Conservation (phyloP, 2,113 vertebrate species). For the Phaethon lepturus region DNA sequence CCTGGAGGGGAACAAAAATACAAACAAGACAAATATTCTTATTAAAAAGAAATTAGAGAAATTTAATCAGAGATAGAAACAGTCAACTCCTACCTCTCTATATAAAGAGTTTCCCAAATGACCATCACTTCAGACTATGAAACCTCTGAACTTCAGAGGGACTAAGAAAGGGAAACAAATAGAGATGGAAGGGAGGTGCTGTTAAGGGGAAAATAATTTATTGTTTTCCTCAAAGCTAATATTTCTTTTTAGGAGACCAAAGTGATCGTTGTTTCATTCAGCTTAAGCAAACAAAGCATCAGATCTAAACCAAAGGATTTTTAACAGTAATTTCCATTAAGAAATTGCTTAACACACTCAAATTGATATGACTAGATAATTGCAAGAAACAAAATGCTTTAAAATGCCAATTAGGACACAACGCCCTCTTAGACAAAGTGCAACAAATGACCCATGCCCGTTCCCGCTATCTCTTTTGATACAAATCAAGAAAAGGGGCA, state of each 20-base stretch:
- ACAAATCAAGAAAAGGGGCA: accelerated
- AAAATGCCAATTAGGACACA: not conserved
- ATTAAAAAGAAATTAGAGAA: constrained; percentile 38
- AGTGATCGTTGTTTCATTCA: not conserved
- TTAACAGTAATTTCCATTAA: not conserved
- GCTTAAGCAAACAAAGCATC: not conserved
- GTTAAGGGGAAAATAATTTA: not conserved
- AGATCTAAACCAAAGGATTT: not conserved
- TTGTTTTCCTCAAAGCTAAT: not conserved
- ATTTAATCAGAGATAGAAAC: constrained; percentile 18
- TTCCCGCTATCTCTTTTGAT: not conserved
- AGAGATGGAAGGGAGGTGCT: not conserved
- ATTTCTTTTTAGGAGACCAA: not conserved
- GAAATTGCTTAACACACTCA: not conserved
- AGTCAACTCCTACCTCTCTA: not conserved
- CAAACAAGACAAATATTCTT: constrained; percentile 12
- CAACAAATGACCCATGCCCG: not conserved
- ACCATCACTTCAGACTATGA: not conserved
- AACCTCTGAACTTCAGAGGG: not conserved
- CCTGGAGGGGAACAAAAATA: not conserved
- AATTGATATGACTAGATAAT: not conserved
- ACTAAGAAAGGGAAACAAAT: not conserved
- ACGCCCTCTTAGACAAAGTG: not conserved
- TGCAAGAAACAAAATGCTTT: not conserved
- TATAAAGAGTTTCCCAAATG: not conserved